A percentile compares a stretch with the other conserved stretches of the same genome.
Conservation (phyloP, 92 coral and sea anemone genomes). For the Anthopleura xanthogrammica region DNA sequence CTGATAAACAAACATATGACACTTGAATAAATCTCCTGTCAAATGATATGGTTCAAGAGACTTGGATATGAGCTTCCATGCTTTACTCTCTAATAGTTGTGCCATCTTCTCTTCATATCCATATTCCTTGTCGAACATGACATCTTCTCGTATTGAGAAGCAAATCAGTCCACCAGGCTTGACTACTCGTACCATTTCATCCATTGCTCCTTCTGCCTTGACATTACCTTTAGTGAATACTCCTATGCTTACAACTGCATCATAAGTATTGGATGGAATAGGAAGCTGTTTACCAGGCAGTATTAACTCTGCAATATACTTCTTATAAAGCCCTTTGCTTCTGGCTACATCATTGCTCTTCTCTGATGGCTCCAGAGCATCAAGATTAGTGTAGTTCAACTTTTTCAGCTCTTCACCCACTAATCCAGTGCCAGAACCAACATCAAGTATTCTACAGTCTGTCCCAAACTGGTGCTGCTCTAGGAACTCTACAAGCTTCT, state of each 20-base stretch:
- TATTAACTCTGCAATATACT: conserved; percentile 39
- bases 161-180: conserved; percentile 85
- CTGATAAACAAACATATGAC: conserved; percentile 74
- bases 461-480: conserved; percentile 43
- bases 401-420: conserved; percentile 70
- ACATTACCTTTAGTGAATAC: conserved; percentile 79
- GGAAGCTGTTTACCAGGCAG: conserved; percentile 47
- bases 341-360: conserved; percentile 69
- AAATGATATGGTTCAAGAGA: conserved; percentile 66
- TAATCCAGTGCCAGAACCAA: conserved; percentile 92
- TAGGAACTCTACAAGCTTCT: conserved; percentile 53
- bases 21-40: conserved; percentile 44
- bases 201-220: conserved; percentile 85
- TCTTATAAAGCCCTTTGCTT: conserved; percentile 63
- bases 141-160: conserved; percentile 84
- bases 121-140: conserved; percentile 62
- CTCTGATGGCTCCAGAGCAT: conserved; percentile 78
- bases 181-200: conserved; percentile 91
- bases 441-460: conserved; percentile 70
- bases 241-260: conserved; percentile 82
- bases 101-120: conserved; percentile 78
- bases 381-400: conserved; percentile 67
- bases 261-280: conserved; percentile 57
- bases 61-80: conserved; percentile 74
- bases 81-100: conserved; percentile 52